Conservation (phyloP, 1,140 invertebrate genomes). For the Conopomorpha cramerella region DNA sequence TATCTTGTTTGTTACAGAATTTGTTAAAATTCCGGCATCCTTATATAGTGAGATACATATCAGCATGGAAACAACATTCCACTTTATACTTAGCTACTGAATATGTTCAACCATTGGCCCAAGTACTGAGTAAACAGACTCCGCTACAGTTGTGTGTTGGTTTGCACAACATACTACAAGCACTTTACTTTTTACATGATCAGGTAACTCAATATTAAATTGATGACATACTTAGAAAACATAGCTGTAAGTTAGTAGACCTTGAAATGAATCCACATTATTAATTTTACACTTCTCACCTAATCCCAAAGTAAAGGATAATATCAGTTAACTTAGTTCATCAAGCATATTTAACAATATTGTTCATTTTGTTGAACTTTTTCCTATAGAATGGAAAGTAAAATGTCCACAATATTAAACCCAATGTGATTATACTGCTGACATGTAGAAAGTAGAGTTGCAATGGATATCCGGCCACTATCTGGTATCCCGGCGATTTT, state of each 20-base stretch:
- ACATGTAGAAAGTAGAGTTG: too few species aligned
- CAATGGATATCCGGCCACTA: too few species aligned
- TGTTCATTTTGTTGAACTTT: neutral
- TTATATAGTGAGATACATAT: constrained; percentile 77
- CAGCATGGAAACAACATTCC: constrained; percentile 76
- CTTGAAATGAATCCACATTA: too few species aligned
- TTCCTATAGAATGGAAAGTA: neutral
- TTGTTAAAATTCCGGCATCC: constrained; percentile 81
- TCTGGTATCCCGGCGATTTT: too few species aligned
- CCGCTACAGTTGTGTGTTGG: constrained; percentile 79
- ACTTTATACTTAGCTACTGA: constrained; percentile 78
- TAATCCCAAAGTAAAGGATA: too few species aligned
- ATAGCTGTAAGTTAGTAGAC: too few species aligned
- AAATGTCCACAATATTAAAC: too few species aligned
- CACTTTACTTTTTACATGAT: constrained; percentile 79
- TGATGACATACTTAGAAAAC: too few species aligned
- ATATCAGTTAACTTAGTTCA: neutral
- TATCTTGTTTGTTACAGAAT: constrained; percentile 62
- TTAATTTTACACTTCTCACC: too few species aligned
- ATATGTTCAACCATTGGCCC: constrained; percentile 71
- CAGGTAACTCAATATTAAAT: too few species aligned
- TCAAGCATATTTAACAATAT: neutral
- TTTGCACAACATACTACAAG: constrained; percentile 73
- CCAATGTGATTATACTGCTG: too few species aligned
- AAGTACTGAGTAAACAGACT: constrained; percentile 66